phyloP scores from a whole-genome alignment of 2,797 vertebrate genomes.

The Melanotaenia boesemani region DNA sequence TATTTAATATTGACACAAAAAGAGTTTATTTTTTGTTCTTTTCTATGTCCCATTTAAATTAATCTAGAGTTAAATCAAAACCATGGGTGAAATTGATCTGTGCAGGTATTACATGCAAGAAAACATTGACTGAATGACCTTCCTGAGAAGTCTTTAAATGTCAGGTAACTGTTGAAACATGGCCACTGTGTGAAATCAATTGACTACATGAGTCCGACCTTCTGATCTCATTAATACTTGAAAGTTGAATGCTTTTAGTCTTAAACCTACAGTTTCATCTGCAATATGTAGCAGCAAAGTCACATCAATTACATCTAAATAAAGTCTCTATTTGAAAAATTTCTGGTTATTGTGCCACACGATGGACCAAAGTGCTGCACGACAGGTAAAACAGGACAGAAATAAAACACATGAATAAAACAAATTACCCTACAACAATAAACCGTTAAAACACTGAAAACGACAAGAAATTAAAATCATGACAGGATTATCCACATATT shows the following conservation, averaged over 20 bases:
- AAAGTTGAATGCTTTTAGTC: neutral
- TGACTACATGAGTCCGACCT: neutral
- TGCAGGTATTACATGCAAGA: neutral
- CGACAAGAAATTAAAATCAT: too few relatives aligned
- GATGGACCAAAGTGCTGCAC: too few relatives aligned
- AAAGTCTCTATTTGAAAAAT: neutral
- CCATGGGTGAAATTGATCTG: neutral
- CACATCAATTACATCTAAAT: neutral
- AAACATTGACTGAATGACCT: neutral
- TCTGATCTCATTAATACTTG: constrained; percentile 1
- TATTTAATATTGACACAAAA: neutral
- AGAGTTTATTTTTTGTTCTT: neutral
- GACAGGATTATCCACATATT: neutral
- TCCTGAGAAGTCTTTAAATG: constrained; percentile 18
- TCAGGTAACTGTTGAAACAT: neutral
- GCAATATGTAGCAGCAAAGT: neutral
- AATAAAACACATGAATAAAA: too few relatives aligned
- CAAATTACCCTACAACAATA: too few relatives aligned
- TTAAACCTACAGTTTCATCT: neutral
- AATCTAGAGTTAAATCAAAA: neutral
- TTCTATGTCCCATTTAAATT: neutral
- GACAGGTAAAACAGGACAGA: too few relatives aligned
- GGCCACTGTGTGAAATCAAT: neutral
- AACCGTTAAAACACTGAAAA: too few relatives aligned
- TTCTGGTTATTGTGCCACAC: too few relatives aligned